These are phyloP conservation scores for Rhinophrynus dorsalis DNA, from an alignment of 2,797 vertebrate species.

Conservation along the genomic window DNA sequence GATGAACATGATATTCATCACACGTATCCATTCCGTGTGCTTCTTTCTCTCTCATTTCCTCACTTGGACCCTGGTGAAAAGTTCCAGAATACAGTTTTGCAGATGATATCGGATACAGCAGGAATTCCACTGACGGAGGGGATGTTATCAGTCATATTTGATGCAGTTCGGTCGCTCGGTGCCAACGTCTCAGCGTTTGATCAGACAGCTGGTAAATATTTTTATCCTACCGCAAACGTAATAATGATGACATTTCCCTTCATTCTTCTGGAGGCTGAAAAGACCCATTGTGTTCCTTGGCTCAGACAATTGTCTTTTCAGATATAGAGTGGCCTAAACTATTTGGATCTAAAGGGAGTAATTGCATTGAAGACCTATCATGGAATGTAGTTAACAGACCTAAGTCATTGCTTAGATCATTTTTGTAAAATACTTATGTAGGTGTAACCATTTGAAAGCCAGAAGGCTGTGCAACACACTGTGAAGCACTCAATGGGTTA, in stretches of 20 bases:
- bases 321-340: not conserved
- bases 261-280: not conserved
- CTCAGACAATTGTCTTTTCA: constrained; percentile 20
- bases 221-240: not conserved
- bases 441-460: too few species aligned
- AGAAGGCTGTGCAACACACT: too few species aligned
- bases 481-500: too few species aligned
- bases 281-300: constrained; percentile 10
- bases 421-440: too few species aligned
- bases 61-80: constrained; percentile 35
- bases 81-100: constrained; percentile 68
- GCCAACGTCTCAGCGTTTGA: not conserved
- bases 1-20: not conserved
- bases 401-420: not conserved
- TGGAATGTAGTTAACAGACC: not conserved
- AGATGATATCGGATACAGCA: constrained; percentile 54
- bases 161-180: constrained; percentile 51
- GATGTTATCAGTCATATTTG: constrained; percentile 67
- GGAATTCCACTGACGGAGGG: constrained; percentile 52
- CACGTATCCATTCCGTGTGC: too few species aligned
- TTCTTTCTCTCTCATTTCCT: not conserved
- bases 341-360: not conserved
- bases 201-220: constrained; percentile 61
- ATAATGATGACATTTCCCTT: not conserved
- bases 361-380: not conserved